A percentile compares a stretch with the other conserved stretches of the same genome.
Conservation (phyloP, 2,113 vertebrate genomes). For the Otolemur garnettii region DNA sequence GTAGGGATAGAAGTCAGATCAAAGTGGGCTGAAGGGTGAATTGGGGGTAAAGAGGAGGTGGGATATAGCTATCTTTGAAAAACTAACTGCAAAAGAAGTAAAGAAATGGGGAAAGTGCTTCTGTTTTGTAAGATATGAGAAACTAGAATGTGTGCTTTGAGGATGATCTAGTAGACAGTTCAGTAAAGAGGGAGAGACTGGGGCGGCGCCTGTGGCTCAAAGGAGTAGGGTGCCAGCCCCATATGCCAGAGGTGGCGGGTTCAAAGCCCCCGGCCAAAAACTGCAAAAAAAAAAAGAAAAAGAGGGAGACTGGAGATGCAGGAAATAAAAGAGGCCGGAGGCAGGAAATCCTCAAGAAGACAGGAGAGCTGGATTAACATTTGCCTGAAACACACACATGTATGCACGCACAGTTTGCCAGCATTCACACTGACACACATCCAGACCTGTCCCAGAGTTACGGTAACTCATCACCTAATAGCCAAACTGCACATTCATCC, state of each 20-base stretch:
- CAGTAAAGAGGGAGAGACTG: not conserved
- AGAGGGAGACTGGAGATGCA: not conserved
- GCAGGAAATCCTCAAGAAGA: constrained; percentile 12
- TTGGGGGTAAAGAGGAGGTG: not conserved
- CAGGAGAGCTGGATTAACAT: not conserved
- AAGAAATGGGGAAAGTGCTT: not conserved
- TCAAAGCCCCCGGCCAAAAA: no score
- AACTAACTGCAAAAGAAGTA: constrained; percentile 41
- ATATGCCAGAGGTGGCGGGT: no score
- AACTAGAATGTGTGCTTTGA: constrained; percentile 20
- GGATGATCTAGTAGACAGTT: not conserved
- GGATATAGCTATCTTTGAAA: not conserved
- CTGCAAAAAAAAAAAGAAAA: not conserved
- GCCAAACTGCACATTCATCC: not conserved
- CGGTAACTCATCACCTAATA: not conserved
- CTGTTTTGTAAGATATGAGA: constrained; percentile 17
- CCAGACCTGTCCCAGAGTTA: not conserved
- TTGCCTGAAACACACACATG: not conserved
- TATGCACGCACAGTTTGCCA: not conserved
- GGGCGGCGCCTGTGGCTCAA: no score
- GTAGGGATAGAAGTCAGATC: not conserved
- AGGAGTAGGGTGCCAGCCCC: no score
- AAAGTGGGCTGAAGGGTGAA: not conserved
- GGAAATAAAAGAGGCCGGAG: not conserved
- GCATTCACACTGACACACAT: not conserved